Conservation (phyloP, 2,797 vertebrate genomes). For the Phataginus tetradactyla region DNA sequence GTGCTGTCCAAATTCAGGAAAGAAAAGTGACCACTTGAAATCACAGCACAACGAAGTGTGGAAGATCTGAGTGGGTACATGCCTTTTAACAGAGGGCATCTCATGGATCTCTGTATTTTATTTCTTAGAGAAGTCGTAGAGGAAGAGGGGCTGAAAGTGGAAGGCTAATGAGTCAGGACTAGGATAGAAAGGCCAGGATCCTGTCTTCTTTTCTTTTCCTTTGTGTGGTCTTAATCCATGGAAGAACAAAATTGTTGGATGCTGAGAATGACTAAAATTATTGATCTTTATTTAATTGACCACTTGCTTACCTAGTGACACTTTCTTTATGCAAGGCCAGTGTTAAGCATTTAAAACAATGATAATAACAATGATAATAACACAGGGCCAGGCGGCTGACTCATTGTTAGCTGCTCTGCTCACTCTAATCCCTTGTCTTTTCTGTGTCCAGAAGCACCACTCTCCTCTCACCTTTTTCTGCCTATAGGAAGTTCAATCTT, state of each 20-base stretch:
- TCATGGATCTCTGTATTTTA: background rate
- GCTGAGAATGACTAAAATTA: background rate
- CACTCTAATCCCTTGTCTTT: background rate
- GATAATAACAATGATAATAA: background rate
- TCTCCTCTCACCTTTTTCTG: background rate
- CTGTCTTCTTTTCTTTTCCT: background rate
- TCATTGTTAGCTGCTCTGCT: background rate
- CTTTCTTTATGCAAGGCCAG: background rate
- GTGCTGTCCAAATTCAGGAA: background rate
- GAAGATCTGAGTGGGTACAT: background rate
- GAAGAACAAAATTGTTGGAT: background rate
- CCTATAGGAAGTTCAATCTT: background rate
- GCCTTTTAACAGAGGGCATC: background rate
- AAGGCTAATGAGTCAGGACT: background rate
- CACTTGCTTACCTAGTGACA: background rate
- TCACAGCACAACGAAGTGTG: background rate
- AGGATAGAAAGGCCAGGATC: background rate
- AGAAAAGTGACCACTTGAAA: slow-evolving; percentile 39
- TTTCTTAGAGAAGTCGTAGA: slow-evolving; percentile 26
- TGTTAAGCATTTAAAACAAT: background rate
- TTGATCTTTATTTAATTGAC: background rate
- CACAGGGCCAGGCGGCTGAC: fast-evolving
- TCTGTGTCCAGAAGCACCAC: background rate
- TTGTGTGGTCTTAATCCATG: background rate
- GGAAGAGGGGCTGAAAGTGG: background rate